phyloP scores from a whole-genome alignment of 2,888 invertebrate species.

The Andrena minutula region DNA sequence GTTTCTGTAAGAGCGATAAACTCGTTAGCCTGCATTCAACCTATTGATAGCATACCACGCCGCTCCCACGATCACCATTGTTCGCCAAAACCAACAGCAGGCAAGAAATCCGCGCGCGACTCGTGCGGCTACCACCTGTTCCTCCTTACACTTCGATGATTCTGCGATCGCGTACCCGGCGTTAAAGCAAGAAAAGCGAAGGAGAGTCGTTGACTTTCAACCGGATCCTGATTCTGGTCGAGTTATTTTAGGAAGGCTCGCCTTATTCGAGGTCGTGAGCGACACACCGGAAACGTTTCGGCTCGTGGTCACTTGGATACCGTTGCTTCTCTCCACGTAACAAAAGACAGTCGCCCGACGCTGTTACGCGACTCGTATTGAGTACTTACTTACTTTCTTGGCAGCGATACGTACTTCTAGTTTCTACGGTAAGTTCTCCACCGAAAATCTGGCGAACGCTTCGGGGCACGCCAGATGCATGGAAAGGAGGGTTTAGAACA shows the following conservation, averaged over 20 bases:
- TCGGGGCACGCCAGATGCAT: conserved; percentile 15
- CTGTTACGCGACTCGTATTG: background rate
- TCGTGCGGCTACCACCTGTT: no score
- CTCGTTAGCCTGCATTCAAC: background rate
- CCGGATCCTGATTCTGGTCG: conserved; percentile 59
- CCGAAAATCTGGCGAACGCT: background rate
- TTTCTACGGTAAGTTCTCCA: background rate
- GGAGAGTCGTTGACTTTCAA: conserved; percentile 63
- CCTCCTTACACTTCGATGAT: background rate
- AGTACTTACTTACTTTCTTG: background rate
- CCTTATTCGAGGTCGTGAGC: conserved; percentile 64
- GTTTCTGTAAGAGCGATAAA: background rate
- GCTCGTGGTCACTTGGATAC: conserved; percentile 79
- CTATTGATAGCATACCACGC: no score
- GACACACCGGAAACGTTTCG: conserved; percentile 81
- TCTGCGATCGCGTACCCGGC: background rate
- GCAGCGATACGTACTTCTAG: background rate
- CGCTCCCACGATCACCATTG: no score
- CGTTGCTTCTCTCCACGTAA: conserved; percentile 73
- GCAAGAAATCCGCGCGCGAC: background rate
- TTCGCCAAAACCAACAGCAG: background rate
- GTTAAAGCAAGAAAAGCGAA: background rate
- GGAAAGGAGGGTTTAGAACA: conserved; percentile 32
- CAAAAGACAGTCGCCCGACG: conserved; percentile 9
- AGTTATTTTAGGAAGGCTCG: conserved; percentile 72